Evolutionary conservation across 30 jellyfish, hydroid and myxozoan species (phyloP).

Genomic region (Pseudorhiza aurosa): DNA sequence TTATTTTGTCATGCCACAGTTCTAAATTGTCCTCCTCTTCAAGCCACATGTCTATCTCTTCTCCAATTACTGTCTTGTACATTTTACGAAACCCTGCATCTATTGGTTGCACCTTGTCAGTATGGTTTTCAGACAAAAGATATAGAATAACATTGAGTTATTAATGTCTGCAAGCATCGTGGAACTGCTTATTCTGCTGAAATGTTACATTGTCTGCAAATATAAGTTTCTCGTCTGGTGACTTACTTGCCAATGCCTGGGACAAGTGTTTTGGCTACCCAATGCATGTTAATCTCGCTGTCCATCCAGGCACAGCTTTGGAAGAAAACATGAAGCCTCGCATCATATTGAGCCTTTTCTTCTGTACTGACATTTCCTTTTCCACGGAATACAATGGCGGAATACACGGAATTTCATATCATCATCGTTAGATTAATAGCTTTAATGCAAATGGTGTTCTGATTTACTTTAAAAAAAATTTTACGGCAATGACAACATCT

Average conservation of each 20-base stretch:
- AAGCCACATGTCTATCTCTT: constrained; percentile 5
- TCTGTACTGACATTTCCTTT: too few relatives aligned
- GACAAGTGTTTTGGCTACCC: not conserved
- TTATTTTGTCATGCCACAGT: not conserved
- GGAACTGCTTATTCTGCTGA: constrained; percentile 5
- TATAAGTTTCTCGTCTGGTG: not conserved
- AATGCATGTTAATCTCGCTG: not conserved
- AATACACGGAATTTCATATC: too few relatives aligned
- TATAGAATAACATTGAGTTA: not conserved
- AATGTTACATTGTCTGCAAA: constrained; percentile 21
- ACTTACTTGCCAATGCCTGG: constrained; percentile 12
- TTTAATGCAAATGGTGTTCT: too few relatives aligned
- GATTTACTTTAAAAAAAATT: too few relatives aligned
- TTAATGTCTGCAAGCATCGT: not conserved
- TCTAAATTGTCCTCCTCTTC: constrained; percentile 2
- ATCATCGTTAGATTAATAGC: too few relatives aligned
- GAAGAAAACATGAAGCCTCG: constrained; percentile 9
- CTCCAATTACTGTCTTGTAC: constrained; percentile 3
- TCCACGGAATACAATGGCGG: too few relatives aligned
- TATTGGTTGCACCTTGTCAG: constrained; percentile 13
- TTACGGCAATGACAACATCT: too few relatives aligned
- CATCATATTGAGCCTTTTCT: too few relatives aligned
- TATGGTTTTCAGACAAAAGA: constrained; percentile 10
- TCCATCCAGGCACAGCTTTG: constrained; percentile 22
- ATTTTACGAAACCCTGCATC: constrained; percentile 13